phyloP scores from a whole-genome alignment of 2,888 invertebrate species.

The Parnassius mnemosyne region DNA sequence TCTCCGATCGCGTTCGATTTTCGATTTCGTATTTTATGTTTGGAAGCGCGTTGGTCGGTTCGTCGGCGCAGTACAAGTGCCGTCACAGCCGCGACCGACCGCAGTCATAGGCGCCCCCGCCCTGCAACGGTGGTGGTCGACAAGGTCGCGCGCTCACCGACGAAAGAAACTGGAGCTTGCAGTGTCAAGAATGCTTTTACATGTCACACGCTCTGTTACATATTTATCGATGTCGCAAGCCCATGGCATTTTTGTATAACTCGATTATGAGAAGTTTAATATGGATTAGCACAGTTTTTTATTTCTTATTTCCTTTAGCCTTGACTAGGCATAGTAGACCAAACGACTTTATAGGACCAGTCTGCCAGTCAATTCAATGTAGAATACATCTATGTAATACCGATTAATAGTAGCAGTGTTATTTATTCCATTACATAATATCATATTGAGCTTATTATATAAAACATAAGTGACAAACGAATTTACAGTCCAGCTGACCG shows the following conservation, averaged over 20 bases:
- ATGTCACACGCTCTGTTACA: conserved; percentile 32
- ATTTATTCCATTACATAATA: conserved; percentile 1
- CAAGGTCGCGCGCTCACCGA: conserved; percentile 69
- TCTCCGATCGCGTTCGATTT: conserved; percentile 51
- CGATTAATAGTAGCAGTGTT: conserved; percentile 8
- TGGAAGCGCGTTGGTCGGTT: conserved; percentile 64
- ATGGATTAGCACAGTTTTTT: conserved; percentile 24
- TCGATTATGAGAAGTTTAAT: conserved; percentile 24
- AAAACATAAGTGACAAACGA: no score
- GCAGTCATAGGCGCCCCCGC: conserved; percentile 72
- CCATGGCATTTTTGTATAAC: conserved; percentile 27
- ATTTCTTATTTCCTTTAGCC: conserved; percentile 1
- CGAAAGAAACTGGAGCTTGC: conserved; percentile 45
- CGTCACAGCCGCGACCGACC: conserved; percentile 43
- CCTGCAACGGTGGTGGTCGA: conserved; percentile 45
- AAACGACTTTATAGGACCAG: conserved; percentile 13
- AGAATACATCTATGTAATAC: conserved; percentile 2
- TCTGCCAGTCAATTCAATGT: conserved; percentile 9
- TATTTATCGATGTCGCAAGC: conserved; percentile 28
- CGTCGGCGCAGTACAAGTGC: conserved; percentile 67
- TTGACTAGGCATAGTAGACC: conserved; percentile 2
- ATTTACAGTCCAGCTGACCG: no score
- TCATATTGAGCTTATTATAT: no score
- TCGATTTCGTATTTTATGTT: conserved; percentile 40
- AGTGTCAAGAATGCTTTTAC: conserved; percentile 44